phyloP scores from a whole-genome alignment of 1,140 invertebrate species.

The Leptinotarsa texana region DNA sequence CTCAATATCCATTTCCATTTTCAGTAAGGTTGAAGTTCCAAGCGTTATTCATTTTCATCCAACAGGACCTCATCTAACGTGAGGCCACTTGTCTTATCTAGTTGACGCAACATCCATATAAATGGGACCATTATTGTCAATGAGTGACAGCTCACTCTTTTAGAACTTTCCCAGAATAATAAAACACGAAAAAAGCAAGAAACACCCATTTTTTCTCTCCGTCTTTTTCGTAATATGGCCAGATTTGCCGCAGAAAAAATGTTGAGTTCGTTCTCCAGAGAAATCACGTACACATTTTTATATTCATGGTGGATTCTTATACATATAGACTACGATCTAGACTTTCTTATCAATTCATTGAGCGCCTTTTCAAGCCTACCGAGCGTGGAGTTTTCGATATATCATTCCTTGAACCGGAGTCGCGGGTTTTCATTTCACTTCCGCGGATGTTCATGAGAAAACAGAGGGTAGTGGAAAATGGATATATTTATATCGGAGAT shows the following conservation, averaged over 20 bases:
- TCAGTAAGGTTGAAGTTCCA: no score
- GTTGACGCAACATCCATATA: no score
- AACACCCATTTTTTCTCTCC: neutral
- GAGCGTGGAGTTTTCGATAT: neutral
- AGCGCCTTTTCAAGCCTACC: conserved; percentile 17
- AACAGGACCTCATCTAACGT: no score
- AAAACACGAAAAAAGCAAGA: no score
- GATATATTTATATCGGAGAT: neutral
- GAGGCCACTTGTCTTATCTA: no score
- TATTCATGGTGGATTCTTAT: conserved; percentile 28
- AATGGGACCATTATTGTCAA: no score
- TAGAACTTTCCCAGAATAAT: no score
- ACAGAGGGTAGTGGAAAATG: neutral
- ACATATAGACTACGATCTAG: conserved; percentile 22
- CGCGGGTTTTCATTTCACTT: neutral
- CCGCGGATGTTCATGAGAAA: neutral
- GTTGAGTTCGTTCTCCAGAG: conserved; percentile 35
- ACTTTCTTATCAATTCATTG: conserved; percentile 35
- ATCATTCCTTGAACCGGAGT: conserved; percentile 2
- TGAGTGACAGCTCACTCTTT: no score
- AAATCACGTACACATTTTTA: conserved; percentile 35
- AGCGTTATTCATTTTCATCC: no score
- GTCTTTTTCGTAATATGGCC: neutral
- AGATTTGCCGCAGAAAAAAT: conserved; percentile 25
- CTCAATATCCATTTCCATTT: no score